phyloP scores from a whole-genome alignment of 2,888 invertebrate genomes.

The Isotomurus palustris region DNA sequence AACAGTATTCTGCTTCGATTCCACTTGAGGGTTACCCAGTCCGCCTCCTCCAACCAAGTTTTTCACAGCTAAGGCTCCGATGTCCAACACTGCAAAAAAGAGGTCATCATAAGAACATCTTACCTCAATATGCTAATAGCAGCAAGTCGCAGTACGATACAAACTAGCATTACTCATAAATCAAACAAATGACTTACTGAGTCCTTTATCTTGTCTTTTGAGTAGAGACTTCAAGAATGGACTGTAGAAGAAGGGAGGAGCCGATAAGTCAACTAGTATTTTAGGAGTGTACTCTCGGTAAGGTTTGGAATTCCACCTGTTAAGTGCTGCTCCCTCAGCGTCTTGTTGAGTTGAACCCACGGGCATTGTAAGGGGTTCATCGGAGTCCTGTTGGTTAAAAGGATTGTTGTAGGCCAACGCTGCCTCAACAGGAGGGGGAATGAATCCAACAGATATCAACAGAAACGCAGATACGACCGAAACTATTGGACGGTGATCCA shows the following conservation, averaged over 20 bases:
- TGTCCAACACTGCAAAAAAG: background rate
- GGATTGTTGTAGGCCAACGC: no score
- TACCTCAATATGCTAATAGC: background rate
- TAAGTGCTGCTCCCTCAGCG: no score
- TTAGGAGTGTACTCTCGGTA: background rate
- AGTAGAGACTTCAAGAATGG: background rate
- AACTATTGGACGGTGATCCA: no score
- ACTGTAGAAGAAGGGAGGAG: background rate
- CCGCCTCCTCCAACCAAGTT: background rate
- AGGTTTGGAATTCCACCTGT: no score
- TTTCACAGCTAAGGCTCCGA: constrained; percentile 6
- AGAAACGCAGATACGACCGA: no score
- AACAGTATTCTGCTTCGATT: background rate
- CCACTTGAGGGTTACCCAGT: background rate
- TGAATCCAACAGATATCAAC: background rate
- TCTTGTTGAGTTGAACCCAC: no score
- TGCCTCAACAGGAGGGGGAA: no score
- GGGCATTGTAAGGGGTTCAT: no score
- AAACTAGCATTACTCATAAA: background rate
- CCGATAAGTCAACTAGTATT: background rate
- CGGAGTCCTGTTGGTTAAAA: no score
- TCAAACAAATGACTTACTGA: constrained; percentile 3
- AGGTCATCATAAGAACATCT: background rate
- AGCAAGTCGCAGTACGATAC: background rate
- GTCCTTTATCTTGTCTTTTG: constrained; percentile 3